A percentile compares a stretch with the other conserved stretches of the same genome.
Evolutionary conservation across 1,140 invertebrate genomes (phyloP).

Genomic region (Mylabris phalerata): DNA sequence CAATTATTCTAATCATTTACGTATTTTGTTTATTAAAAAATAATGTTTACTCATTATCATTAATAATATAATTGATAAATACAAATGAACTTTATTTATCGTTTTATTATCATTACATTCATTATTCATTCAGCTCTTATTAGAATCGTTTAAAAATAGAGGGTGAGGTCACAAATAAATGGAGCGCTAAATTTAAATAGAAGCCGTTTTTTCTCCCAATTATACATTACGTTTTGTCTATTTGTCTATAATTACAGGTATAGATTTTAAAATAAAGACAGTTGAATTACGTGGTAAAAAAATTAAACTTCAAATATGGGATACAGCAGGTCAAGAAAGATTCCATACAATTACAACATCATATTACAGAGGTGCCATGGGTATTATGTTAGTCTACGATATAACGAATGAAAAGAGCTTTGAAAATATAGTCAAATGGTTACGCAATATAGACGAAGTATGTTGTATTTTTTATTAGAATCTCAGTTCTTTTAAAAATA

Average conservation of each 20-base stretch:
- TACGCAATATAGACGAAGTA: constrained; percentile 94
- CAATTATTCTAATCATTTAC: neutral
- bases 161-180: constrained; percentile 26
- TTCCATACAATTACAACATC: constrained; percentile 98
- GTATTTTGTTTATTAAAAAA: neutral
- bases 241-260: constrained; percentile 57
- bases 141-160: constrained; percentile 22
- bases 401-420: constrained; percentile 98
- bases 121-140: neutral
- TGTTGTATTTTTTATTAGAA: constrained; percentile 20
- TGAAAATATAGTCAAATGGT: constrained; percentile 98
- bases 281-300: constrained; percentile 96
- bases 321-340: constrained; percentile 89
- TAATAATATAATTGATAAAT: neutral
- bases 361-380: constrained; percentile 96
- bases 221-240: too few species aligned
- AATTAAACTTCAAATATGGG: constrained; percentile 98
- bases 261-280: constrained; percentile 99
- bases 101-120: too few species aligned
- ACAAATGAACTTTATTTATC: neutral
- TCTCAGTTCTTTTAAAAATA: too few species aligned
- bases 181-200: constrained; percentile 22
- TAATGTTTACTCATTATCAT: neutral
- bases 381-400: constrained; percentile 98
- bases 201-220: neutral